phyloP scores from a whole-genome alignment of 2,113 vertebrate genomes.

The Paradoxurus hermaphroditus region DNA sequence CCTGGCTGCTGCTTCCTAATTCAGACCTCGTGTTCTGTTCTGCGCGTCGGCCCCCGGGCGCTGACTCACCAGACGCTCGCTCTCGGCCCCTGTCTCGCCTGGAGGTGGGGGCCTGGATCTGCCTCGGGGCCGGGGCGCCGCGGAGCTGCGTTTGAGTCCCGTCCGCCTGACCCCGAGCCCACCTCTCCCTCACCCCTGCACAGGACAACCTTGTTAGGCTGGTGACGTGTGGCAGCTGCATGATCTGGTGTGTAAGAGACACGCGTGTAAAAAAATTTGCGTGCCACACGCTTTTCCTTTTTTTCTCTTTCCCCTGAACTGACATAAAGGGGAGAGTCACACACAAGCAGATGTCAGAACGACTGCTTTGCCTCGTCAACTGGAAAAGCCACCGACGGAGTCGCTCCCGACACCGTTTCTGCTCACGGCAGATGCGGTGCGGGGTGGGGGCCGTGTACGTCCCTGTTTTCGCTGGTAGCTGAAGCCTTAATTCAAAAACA shows the following conservation, averaged over 20 bases:
- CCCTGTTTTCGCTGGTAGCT: background rate
- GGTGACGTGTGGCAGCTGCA: background rate
- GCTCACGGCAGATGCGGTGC: background rate
- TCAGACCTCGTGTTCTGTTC: background rate
- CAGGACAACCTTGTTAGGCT: background rate
- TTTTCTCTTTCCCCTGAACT: background rate
- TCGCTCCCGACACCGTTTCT: background rate
- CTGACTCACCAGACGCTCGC: accelerated
- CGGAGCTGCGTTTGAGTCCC: background rate
- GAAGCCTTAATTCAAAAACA: slow-evolving; percentile 59
- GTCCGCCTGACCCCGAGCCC: too few species aligned
- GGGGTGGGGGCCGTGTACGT: background rate
- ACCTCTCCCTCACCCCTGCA: background rate
- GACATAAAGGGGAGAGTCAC: slow-evolving; percentile 45
- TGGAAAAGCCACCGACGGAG: background rate
- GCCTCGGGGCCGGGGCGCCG: accelerated
- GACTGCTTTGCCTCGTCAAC: slow-evolving; percentile 29
- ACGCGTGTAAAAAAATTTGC: background rate
- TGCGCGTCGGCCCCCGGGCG: background rate
- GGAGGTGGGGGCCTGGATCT: background rate
- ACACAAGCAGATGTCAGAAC: slow-evolving; percentile 39
- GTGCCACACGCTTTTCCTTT: background rate
- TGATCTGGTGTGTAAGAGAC: background rate
- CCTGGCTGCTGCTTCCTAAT: background rate
- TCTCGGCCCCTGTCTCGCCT: accelerated